Base-by-base conservation (phyloP, 92 coral and sea anemone genomes). In the Epizoanthus stellaris region DNA sequence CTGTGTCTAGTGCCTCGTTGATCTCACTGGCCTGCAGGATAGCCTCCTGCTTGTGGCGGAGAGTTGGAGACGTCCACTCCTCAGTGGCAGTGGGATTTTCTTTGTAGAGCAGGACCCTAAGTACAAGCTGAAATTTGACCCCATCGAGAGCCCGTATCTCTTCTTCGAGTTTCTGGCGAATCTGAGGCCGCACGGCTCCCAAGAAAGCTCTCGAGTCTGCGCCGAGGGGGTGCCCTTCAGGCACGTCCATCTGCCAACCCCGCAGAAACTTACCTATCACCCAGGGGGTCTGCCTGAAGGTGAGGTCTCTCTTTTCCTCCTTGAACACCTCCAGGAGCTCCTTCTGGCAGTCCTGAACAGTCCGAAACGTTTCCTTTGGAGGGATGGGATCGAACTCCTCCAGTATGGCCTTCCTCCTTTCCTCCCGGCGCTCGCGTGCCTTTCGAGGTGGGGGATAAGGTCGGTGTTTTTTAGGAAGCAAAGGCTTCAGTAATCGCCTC, bases 201-300 rank as follows among this genome's bases (percentile, higher is more conserved):
- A 63, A 13, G 69, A 63, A 63, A 10, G 69, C 69, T 5, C 7
- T 25, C 2, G 69, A 13, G 15, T 10, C 69, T 63, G 69, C 19
- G 1, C 15, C 69, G 21, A 63, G 69, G 34, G 17, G 69, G 34
- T 63, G 21, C 7, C 69, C 69, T n/a, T 63, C 0, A 6, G 19
- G 69, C 21, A 63, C 69, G 69, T 63, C 69, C 69, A 6, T 63
- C 19, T 63, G 21, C 69, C 69, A 63, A 4, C 69, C 69, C 34
- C 69, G 2, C 23, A n/a, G 5, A 12, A 63, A 4, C 6, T 4
- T 25, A 20, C 69, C 34, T 63, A 25, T 4, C 8, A 25, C 69
- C 69, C 52, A 5, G 8, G 52, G 10, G 52, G 52, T 45, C 0
- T 0, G 52, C 1, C 6, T 6, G 52, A 45, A 45, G 52, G 9